Conservation (phyloP, 2,888 invertebrate genomes). For the Hyalella azteca region DNA sequence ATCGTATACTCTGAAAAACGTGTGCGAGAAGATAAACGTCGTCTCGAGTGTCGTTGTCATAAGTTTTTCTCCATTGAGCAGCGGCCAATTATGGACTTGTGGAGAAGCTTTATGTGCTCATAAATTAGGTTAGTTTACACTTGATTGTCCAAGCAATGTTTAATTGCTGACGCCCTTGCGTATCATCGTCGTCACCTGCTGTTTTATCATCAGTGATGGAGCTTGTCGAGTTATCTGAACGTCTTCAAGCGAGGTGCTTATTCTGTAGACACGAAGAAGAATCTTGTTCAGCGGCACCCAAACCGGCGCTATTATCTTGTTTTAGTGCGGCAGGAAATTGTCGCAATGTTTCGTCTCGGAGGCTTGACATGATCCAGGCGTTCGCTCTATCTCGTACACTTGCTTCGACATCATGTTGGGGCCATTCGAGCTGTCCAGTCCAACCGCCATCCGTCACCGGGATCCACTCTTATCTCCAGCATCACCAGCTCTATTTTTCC, state of each 20-base stretch:
- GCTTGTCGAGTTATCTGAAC: neutral
- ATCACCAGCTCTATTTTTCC: constrained; percentile 12
- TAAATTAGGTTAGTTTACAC: constrained; percentile 27
- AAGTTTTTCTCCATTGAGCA: too few species aligned
- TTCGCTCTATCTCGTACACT: constrained; percentile 23
- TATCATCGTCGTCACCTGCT: constrained; percentile 30
- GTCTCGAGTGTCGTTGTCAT: too few species aligned
- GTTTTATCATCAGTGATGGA: constrained; percentile 32
- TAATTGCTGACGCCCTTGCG: constrained; percentile 30
- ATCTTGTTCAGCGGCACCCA: constrained; percentile 25
- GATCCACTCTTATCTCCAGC: neutral
- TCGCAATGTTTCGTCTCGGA: constrained; percentile 32
- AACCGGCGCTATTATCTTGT: constrained; percentile 34
- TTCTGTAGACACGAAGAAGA: constrained; percentile 30
- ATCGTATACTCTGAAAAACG: too few species aligned
- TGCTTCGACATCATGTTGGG: constrained; percentile 31
- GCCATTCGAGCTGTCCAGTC: constrained; percentile 5
- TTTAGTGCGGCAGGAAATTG: constrained; percentile 33
- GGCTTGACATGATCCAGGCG: constrained; percentile 36
- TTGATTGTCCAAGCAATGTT: constrained; percentile 36
- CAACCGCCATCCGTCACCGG: constrained; percentile 21
- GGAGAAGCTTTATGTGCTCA: neutral
- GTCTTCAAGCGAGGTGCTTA: constrained; percentile 26
- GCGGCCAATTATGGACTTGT: constrained; percentile 7
- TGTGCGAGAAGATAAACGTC: too few species aligned